Evolutionary conservation across 2,113 vertebrate species (phyloP).

Genomic region (Phoenicopterus ruber): DNA sequence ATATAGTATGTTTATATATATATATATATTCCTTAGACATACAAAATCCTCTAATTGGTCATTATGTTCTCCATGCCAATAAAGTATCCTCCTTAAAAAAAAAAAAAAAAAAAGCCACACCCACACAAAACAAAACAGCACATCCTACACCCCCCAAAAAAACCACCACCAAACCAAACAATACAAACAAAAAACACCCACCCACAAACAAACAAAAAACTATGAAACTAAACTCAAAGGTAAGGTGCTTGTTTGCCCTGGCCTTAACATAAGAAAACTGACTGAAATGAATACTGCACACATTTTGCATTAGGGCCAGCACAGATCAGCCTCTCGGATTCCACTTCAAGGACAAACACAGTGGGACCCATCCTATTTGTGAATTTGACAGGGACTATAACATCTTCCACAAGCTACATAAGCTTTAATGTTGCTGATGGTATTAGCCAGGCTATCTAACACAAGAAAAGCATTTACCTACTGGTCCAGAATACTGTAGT

Average conservation of each 20-base stretch:
- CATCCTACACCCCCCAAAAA: too few species aligned
- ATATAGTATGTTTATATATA: too few species aligned
- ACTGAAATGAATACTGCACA: neutral
- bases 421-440: neutral
- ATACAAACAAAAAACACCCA: neutral
- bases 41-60: neutral
- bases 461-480: neutral
- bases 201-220: neutral
- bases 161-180: neutral
- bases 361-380: neutral
- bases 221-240: neutral
- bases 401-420: neutral
- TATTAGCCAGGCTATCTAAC: neutral
- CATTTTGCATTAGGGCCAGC: neutral
- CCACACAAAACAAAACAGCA: neutral
- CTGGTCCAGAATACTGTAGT: neutral
- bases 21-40: neutral
- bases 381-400: neutral
- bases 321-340: neutral
- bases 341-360: neutral
- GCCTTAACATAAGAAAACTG: neutral
- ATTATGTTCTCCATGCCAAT: neutral
- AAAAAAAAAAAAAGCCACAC: neutral
- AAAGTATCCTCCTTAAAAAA: neutral
- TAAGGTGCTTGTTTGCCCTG: neutral